phyloP scores from a whole-genome alignment of 2,797 vertebrate species.

The Leucoraja ocellata region DNA sequence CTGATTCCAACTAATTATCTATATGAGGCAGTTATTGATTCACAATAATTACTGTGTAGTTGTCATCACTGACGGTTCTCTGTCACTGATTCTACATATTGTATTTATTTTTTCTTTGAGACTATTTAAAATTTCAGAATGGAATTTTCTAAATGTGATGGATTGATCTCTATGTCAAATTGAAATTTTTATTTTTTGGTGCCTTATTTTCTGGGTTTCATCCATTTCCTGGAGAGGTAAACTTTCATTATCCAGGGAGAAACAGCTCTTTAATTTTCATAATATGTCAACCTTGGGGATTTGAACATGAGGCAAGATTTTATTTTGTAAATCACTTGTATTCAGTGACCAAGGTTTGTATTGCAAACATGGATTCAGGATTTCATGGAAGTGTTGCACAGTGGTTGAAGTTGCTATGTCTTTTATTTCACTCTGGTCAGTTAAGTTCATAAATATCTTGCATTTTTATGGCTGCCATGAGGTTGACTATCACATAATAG shows the following conservation, averaged over 20 bases:
- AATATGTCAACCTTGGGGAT: background rate
- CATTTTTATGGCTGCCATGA: background rate
- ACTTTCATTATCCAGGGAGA: background rate
- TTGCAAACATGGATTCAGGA: background rate
- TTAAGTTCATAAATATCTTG: background rate
- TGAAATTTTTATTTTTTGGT: background rate
- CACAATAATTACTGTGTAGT: background rate
- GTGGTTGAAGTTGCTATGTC: background rate
- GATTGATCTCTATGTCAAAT: background rate
- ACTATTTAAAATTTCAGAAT: background rate
- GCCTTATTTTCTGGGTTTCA: background rate
- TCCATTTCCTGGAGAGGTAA: background rate
- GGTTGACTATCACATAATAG: background rate
- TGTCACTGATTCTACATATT: background rate
- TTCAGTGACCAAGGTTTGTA: background rate
- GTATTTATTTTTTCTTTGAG: background rate
- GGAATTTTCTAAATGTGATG: background rate
- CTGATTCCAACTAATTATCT: background rate
- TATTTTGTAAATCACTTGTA: background rate
- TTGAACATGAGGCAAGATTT: background rate
- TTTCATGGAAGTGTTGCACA: background rate
- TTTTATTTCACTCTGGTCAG: background rate
- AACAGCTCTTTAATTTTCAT: background rate
- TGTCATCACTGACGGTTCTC: too few relatives aligned
- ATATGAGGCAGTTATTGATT: background rate